Base-by-base conservation (phyloP, 2,888 invertebrate genomes). In the Agonopterix arenella region DNA sequence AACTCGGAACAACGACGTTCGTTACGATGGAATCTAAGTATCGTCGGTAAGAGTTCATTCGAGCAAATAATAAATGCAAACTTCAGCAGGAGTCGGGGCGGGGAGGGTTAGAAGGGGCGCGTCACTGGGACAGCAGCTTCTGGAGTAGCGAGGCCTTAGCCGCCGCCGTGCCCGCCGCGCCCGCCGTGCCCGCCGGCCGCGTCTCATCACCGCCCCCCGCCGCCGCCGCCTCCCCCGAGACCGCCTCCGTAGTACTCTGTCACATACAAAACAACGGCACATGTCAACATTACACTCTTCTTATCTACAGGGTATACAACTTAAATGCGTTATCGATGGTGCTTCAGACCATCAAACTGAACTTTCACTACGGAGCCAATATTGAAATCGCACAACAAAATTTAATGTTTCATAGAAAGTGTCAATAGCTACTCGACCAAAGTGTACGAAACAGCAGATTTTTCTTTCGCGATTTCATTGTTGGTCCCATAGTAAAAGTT, bases 91-190 rank as follows among this genome's bases (percentile, higher is more conserved):
- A 49, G 47, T 49, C 49, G 52, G 46, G 47, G 52, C 45, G 56
- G 54, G 54, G 54, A 53, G 54, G 54, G 56, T 43, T 49, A 60
- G 49, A 48, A 57, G 52, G 53, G 47, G 58, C 52, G 48, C 38
- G 52, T 93, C 92, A 93, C 91, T 96, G 95, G 67, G 96, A 96
- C 76, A 96, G 90, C 77, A 96, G 91, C 88, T 96, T 95, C 90
- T 96, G 95, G 71, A 96, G 91, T 80, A 96, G 90, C 76, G 95
- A 95, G 67, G 95, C 94, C 80, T 92, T 93, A 86, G 93, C 60
- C 50, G 65, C 63, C 58, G 70, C 63, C 60, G 64, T 50, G 50
- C 62, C 55, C 49, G 60, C 60, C 53, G 53, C 60, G 57, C 43
- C 64, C 57, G 60, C 60, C 61, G 54, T 67, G 48, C 47, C 65